Evolutionary conservation across 2,113 vertebrate species (phyloP), one percentile per base, ranked within the genome.

Genomic region (Perca fluviatilis): DNA sequence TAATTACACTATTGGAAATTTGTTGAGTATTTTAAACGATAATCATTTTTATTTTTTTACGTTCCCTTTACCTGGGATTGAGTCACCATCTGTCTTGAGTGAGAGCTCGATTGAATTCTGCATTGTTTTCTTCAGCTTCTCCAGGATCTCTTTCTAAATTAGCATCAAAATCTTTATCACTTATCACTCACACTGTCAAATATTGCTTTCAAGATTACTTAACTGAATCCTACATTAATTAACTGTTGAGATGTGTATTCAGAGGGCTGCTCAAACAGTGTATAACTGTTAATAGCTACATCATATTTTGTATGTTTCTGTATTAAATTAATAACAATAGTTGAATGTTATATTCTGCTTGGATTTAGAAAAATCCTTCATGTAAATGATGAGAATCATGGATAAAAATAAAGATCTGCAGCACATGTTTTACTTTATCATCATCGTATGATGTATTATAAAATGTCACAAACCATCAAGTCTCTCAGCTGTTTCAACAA

Each of bases 21-120:
- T 18, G 9, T 23, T 50, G 16, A 58, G 33, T 21, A 16, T 69
- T 43, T 16, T 30, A 49, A 57, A 14, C 16, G 5, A 25, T 53
- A 6, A 19, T 18, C 1, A 57, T 13, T 62, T 21, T n/a, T 63
- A 43, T 43, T 30, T 18, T 30, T 15, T 60, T 36, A 1, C n/a
- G 30, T 33, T 33, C 30, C 30, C 10, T 69, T 79, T 74, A 90
- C 89, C 89, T 88, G 84, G 89, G 33, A 90, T 15, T 33, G 69
- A 75, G 40, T 1, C 0, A 5, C 36, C 54, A 47, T 69, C 69
- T 8, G 30, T 78, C n/a, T 43, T 40, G 13, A 91, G 73, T 33
- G 89, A 83, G 33, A 76, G 61, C 9, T 87, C 61, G 15, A 73
- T 69, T 9, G 89, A 80, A 43, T 76, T 12, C 56, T 8, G 0